Evolutionary conservation across 2,888 invertebrate genomes (phyloP).

Genomic region (Aphidoletes aphidimyza): DNA sequence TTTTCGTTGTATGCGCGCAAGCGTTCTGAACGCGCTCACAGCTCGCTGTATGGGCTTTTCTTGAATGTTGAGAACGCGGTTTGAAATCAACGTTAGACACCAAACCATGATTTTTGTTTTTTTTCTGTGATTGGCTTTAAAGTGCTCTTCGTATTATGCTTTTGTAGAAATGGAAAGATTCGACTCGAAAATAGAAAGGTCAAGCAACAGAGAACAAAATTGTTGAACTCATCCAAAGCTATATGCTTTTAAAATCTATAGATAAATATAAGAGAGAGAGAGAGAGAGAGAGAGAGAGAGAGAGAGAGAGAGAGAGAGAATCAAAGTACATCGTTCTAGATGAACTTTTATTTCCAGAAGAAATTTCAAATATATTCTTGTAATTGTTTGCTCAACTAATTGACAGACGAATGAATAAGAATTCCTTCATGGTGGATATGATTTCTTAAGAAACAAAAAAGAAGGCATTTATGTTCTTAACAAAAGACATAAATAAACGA

Average conservation of each 20-base stretch:
- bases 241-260: not conserved
- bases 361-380: no score
- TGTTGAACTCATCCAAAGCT: not conserved
- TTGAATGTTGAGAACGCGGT: not conserved
- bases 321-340: not conserved
- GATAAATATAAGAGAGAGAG: no score
- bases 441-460: no score
- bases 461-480: not conserved
- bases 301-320: no score
- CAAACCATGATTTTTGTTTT: not conserved
- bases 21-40: no score
- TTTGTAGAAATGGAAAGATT: not conserved
- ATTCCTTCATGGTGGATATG: no score
- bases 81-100: not conserved
- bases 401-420: no score
- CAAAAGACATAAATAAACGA: constrained; percentile 52
- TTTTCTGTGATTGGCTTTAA: not conserved
- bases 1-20: no score
- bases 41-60: no score
- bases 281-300: no score
- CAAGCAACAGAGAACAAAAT: not conserved
- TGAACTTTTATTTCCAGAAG: no score
- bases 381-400: no score
- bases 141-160: not conserved
- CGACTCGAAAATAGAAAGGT: not conserved